Conservation (phyloP, 2,888 invertebrate species). For the Sinotaia quadrata region DNA sequence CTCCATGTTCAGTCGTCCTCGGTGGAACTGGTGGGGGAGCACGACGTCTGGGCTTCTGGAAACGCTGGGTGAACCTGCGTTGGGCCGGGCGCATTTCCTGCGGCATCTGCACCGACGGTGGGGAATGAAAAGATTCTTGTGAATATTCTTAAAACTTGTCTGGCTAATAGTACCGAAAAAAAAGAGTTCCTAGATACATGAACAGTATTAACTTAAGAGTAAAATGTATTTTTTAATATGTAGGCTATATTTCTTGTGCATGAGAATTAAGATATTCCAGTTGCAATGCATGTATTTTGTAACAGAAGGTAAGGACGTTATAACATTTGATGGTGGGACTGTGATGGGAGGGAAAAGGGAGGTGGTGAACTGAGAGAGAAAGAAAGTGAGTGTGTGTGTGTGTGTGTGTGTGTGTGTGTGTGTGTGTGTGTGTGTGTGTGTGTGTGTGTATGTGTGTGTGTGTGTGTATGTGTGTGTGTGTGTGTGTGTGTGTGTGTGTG, state of each 20-base stretch:
- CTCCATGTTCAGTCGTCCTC: neutral
- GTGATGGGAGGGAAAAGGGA: neutral
- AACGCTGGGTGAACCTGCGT: conserved; percentile 36
- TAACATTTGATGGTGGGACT: too few relatives aligned
- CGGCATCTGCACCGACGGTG: conserved; percentile 12
- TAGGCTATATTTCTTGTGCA: too few relatives aligned
- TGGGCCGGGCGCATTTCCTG: conserved; percentile 12
- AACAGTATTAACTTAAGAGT: too few relatives aligned
- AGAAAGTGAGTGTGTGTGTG: neutral
- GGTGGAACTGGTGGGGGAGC: conserved; percentile 48
- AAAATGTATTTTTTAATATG: too few relatives aligned
- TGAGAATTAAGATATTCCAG: too few relatives aligned
- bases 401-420: conserved; percentile 7
- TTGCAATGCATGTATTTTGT: too few relatives aligned
- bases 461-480: conserved; percentile 1
- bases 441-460: neutral
- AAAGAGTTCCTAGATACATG: too few relatives aligned
- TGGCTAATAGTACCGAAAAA: too few relatives aligned
- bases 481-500: conserved; percentile 2
- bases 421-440: conserved; percentile 5
- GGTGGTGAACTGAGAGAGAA: neutral
- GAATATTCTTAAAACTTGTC: too few relatives aligned
- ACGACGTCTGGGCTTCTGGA: conserved; percentile 50
- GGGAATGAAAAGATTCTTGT: too few relatives aligned
- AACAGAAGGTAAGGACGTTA: too few relatives aligned